These are phyloP conservation scores for Grammomys surdaster DNA, from an alignment of 2,113 vertebrate species.

Conservation along the genomic window DNA sequence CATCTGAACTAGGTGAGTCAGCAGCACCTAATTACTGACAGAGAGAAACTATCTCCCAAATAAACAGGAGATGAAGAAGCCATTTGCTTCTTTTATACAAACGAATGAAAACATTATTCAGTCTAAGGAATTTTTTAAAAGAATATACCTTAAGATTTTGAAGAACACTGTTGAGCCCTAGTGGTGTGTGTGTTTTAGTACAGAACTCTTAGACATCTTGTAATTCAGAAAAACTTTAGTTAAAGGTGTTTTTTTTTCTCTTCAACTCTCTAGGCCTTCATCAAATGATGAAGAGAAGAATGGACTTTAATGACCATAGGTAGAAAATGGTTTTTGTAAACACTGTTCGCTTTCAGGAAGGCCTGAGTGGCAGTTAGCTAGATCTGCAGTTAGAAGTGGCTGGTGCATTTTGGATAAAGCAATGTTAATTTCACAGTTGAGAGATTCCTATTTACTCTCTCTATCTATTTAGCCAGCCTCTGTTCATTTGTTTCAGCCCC, in stretches of 20 bases:
- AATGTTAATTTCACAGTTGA: constrained; percentile 50
- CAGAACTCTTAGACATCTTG: background rate
- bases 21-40: background rate
- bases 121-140: background rate
- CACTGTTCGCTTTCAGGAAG: background rate
- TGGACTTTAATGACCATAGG: background rate
- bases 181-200: background rate
- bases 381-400: too few relatives aligned
- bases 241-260: background rate
- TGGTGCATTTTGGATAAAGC: background rate
- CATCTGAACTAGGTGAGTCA: background rate
- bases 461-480: background rate
- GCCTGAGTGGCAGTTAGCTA: background rate
- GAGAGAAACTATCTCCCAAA: background rate
- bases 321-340: background rate
- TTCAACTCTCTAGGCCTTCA: background rate
- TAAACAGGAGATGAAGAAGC: background rate
- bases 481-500: background rate
- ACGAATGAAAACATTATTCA: background rate
- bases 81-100: background rate
- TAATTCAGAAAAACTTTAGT: background rate
- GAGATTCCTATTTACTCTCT: background rate
- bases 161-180: background rate
- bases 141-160: background rate
- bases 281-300: background rate